Base-by-base conservation (phyloP, 2,113 vertebrate species). In the Ophiodon elongatus region DNA sequence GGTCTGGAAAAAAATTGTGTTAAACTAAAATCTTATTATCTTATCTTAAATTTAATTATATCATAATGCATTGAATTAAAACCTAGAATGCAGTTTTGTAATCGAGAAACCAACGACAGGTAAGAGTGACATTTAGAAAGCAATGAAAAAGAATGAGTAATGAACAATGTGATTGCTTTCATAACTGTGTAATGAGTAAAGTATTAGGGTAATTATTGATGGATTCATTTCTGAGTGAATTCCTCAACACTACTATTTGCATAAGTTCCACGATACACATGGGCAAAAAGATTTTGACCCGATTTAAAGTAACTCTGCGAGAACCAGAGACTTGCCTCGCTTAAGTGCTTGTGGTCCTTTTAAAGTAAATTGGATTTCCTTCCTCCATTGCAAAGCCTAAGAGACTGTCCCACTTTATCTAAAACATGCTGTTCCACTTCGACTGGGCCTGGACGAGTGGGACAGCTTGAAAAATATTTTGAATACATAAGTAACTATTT, bases 361-460 rank as follows among this genome's bases (percentile, higher is more conserved):
- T 62, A 41, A 54, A 75, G 35, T 47, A 71, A 82, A 79, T 76
- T 73, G 56, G 76, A 80, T 85, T 88, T 35, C 15, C 52, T 82
- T 67, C 14, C 52, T 41, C 39, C 35, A 60, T 35, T 50, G 39
- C 60, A 60, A 43, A 82, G 47, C 73, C 60, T 29, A 60, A 73
- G 21, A 81, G 45, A 69, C 63, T 64, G 39, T 25, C 80, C 63
- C 39, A 76, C 72, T 71, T 80, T 73, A 69, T 73, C 56, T 73
- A 62, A 76, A 76, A 65, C 73, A 73, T 43, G 57, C 64, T 76
- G 76, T 76, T 65, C 37, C 25, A 73, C 71, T 82, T 73, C 39
- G n/a, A 73, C 60, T 33, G 50, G 27, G 54, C 33, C 59, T 54
- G 71, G 45, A 75, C 67, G 37, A 73, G 62, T 41, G 21, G 45